A percentile compares a stretch with the other conserved stretches of the same genome.
Evolutionary conservation across 30 jellyfish, hydroid and myxozoan species (phyloP).

Genomic region (Chrysaora quinquecirrha): DNA sequence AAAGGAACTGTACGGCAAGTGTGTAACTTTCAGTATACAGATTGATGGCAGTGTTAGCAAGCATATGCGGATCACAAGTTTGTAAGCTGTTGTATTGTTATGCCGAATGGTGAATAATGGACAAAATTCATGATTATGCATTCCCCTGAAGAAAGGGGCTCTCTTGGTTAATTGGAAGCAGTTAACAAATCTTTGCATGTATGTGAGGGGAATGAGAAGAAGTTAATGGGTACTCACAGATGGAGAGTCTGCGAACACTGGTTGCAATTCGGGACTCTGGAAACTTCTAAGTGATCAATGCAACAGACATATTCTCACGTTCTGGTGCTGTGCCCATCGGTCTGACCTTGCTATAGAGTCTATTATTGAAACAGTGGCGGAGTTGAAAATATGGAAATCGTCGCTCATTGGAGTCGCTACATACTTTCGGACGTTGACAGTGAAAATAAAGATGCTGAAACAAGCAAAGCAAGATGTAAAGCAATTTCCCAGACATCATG

Average conservation of each 20-base stretch:
- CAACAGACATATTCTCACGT: slow-evolving; percentile 32
- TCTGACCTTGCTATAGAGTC: slow-evolving; percentile 61
- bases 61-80: slow-evolving; percentile 39
- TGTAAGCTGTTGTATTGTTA: slow-evolving; percentile 29
- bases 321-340: slow-evolving; percentile 57
- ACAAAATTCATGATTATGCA: slow-evolving; percentile 24
- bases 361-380: slow-evolving; percentile 52
- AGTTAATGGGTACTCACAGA: slow-evolving; percentile 26
- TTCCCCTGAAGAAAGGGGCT: slow-evolving; percentile 11
- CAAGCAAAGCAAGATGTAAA: slow-evolving; percentile 18
- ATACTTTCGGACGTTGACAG: slow-evolving; percentile 32
- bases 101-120: slow-evolving; percentile 16
- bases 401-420: slow-evolving; percentile 48
- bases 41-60: slow-evolving; percentile 22
- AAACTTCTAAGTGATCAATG: slow-evolving; percentile 38
- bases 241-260: slow-evolving; percentile 52
- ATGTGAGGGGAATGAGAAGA: slow-evolving; percentile 4
- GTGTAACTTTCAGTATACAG: slow-evolving; percentile 14
- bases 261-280: slow-evolving; percentile 38
- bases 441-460: slow-evolving; percentile 26
- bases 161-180: background rate
- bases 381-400: slow-evolving; percentile 38
- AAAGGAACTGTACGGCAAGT: slow-evolving; percentile 23
- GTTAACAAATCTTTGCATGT: slow-evolving; percentile 20
- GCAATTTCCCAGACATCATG: slow-evolving; percentile 57